These are phyloP conservation scores for Matsumurasca onukii DNA, from an alignment of 1,140 invertebrate species.

Conservation along the genomic window DNA sequence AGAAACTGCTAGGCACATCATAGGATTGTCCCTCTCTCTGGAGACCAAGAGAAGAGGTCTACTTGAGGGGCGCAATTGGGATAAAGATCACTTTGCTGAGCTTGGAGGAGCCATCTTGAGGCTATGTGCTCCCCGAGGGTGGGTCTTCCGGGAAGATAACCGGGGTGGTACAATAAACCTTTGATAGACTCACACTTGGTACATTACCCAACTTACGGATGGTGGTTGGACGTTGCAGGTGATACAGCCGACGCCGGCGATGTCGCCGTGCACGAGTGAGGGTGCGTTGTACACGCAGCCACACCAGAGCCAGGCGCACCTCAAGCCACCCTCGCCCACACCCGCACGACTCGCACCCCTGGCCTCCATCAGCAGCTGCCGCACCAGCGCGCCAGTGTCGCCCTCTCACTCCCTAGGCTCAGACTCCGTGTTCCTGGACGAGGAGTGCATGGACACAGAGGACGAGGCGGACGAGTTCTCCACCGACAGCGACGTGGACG, in stretches of 20 bases:
- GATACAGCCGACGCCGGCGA: constrained; percentile 73
- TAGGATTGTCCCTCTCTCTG: too few relatives aligned
- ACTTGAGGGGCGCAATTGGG: too few relatives aligned
- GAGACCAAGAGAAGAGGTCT: too few relatives aligned
- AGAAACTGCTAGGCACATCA: too few relatives aligned
- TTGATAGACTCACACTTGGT: too few relatives aligned
- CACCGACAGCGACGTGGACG: constrained; percentile 66
- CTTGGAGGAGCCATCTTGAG: too few relatives aligned
- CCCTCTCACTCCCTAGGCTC: constrained; percentile 59
- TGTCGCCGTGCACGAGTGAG: constrained; percentile 79
- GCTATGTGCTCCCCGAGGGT: too few relatives aligned
- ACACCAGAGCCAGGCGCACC: constrained; percentile 36
- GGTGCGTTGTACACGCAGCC: constrained; percentile 50
- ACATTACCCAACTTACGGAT: too few relatives aligned
- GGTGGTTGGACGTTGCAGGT: constrained; percentile 53
- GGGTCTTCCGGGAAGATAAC: too few relatives aligned
- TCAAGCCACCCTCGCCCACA: constrained; percentile 35
- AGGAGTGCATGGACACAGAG: constrained; percentile 65
- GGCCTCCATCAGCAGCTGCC: constrained; percentile 60
- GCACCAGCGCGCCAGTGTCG: constrained; percentile 25
- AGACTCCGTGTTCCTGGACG: constrained; percentile 68
- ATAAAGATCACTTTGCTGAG: too few relatives aligned
- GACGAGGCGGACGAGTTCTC: constrained; percentile 78
- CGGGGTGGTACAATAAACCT: too few relatives aligned
- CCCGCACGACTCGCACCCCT: constrained; percentile 61